Evolutionary conservation across 2,113 vertebrate genomes (phyloP).

Genomic region (Canis aureus): DNA sequence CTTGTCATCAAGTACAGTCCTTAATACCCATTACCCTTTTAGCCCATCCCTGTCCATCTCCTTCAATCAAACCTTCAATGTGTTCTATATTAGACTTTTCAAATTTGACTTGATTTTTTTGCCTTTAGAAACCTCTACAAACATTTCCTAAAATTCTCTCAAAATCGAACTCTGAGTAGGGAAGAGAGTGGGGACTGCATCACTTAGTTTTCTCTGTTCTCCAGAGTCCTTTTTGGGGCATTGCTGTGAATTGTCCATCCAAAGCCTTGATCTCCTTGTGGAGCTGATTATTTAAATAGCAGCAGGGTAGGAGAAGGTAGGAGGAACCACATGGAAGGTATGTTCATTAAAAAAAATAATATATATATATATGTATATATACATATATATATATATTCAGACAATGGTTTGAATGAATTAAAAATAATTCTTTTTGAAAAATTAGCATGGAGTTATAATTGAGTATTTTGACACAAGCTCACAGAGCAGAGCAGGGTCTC

Average conservation of each 20-base stretch:
- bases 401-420: constrained; percentile 80
- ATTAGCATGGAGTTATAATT: constrained; percentile 65
- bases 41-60: no score
- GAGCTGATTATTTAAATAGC: constrained; percentile 68
- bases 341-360: constrained; percentile 79
- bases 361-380: no score
- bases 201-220: background rate
- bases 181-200: background rate
- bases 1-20: no score
- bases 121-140: constrained; percentile 17
- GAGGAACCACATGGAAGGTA: constrained; percentile 64
- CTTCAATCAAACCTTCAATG: no score
- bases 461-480: constrained; percentile 76
- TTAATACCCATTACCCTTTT: no score
- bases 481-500: constrained; percentile 69
- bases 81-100: background rate
- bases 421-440: constrained; percentile 84
- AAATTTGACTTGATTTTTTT: constrained; percentile 33
- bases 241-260: background rate
- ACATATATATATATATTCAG: constrained; percentile 49
- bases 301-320: constrained; percentile 67
- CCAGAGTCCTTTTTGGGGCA: constrained; percentile 58
- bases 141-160: constrained; percentile 51
- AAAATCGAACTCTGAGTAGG: background rate
- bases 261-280: constrained; percentile 35